These are phyloP conservation scores for Ivindomyrus marchei DNA, from an alignment of 2,113 vertebrate species.

Conservation along the genomic window DNA sequence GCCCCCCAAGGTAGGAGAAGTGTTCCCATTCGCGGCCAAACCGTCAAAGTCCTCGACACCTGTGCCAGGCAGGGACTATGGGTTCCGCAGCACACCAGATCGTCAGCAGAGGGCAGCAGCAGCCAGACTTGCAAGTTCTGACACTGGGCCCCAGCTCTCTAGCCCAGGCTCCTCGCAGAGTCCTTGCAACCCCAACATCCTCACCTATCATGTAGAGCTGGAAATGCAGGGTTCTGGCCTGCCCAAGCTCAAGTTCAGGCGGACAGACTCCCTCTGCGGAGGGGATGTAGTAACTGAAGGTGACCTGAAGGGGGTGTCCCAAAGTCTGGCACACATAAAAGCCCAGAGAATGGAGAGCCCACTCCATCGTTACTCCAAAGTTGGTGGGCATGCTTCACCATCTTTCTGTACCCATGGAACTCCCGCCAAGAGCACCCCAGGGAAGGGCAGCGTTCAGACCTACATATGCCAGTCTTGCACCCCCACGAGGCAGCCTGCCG, in stretches of 20 bases:
- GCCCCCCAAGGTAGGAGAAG: constrained; percentile 24
- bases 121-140: constrained; percentile 56
- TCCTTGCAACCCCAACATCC: constrained; percentile 25
- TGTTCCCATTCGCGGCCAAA: not conserved
- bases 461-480: constrained; percentile 90
- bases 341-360: constrained; percentile 55
- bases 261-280: constrained; percentile 53
- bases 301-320: constrained; percentile 30
- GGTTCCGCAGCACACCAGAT: constrained; percentile 65
- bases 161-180: constrained; percentile 38
- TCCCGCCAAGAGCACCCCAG: constrained; percentile 67
- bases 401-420: constrained; percentile 63
- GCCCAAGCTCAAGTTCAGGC: constrained; percentile 80
- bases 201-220: constrained; percentile 75
- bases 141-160: constrained; percentile 31
- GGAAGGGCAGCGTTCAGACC: constrained; percentile 72
- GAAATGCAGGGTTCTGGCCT: constrained; percentile 81
- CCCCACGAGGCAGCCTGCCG: constrained; percentile 63
- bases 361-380: constrained; percentile 55
- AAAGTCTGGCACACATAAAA: constrained; percentile 39
- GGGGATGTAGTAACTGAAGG: constrained; percentile 36
- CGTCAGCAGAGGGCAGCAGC: constrained; percentile 68
- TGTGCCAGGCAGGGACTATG: constrained; percentile 43
- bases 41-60: not conserved
- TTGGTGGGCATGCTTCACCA: constrained; percentile 63